phyloP scores from a whole-genome alignment of 2,888 invertebrate genomes.

The Kuschelorhynchus macadamiae region DNA sequence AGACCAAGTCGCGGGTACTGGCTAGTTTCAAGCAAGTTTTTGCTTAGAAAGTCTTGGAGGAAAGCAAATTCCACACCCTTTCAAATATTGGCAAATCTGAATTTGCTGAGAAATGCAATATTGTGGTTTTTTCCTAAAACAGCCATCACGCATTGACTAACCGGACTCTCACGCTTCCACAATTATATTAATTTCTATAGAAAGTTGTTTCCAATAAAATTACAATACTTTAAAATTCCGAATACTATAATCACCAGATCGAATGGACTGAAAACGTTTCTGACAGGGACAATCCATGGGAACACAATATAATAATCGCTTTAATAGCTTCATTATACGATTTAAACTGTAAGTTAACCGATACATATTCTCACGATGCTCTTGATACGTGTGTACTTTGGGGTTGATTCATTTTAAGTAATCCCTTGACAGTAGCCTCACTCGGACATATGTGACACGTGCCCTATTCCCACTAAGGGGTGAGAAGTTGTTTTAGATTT shows the following conservation, averaged over 20 bases:
- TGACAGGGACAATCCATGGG: conserved; percentile 26
- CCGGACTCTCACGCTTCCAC: background rate
- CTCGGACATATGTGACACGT: conserved; percentile 48
- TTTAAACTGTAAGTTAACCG: conserved; percentile 39
- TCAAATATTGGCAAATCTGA: too few species aligned
- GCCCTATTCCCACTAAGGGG: conserved; percentile 50
- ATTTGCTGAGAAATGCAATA: too few species aligned
- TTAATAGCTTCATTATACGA: conserved; percentile 42
- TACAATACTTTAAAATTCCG: conserved; percentile 18
- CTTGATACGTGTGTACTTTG: conserved; percentile 29
- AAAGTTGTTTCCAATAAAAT: conserved; percentile 26
- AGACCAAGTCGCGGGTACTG: too few species aligned
- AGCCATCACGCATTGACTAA: background rate
- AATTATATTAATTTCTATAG: conserved; percentile 7
- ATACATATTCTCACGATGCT: conserved; percentile 44
- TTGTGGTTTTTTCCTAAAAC: too few species aligned
- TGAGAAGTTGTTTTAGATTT: conserved; percentile 43
- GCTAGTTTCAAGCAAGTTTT: too few species aligned
- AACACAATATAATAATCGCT: conserved; percentile 28
- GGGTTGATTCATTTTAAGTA: conserved; percentile 43
- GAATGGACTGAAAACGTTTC: conserved; percentile 20
- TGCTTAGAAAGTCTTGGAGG: too few species aligned
- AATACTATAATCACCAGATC: conserved; percentile 24
- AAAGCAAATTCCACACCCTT: too few species aligned
- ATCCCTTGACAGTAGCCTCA: conserved; percentile 43